Evolutionary conservation across 2,797 vertebrate species (phyloP), one percentile per base, ranked within the genome.

Genomic region (Psittacula echo): DNA sequence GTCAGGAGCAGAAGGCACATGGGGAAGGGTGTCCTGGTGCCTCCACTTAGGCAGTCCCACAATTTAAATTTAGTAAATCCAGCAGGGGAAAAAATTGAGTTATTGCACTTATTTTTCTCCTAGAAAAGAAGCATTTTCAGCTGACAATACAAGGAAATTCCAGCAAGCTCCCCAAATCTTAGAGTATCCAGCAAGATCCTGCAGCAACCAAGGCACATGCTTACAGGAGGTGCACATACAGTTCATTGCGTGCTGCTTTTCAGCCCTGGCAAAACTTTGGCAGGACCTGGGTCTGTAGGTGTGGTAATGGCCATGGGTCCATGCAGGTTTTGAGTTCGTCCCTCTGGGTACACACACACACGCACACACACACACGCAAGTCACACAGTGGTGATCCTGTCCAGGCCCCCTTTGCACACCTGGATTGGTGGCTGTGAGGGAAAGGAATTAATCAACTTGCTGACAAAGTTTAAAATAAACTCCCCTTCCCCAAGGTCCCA

Each of bases 231-330:
- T 50, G 21, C 26, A 8, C 39, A 11, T 0, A 2, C 24, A 12
- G 11, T 8, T 85, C 30, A 12, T 5, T 0, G 0, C 0, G 2
- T 24, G 56, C 68, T 80, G 48, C 48, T 32, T 80, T 81, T n/a
- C n/a, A 65, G 64, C 22, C 58, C 64, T 18, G 45, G 13, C 7
- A 29, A 37, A 85, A 26, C 51, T 56, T 44, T 3, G 0, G 42
- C 65, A 51, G 48, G 37, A 66, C 22, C 21, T 1, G 7, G 58
- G 6, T 27, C 54, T n/a, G 48, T 1, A 3, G 23, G 22, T 22
- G 41, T 0, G 1, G 62, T 2, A 4, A 24, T 18, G 37, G 68
- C 64, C 79, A 29, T 0, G 2, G n/a, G 11, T 47, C 58, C 3
- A 0, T 1, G 21, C 5, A 13, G n/a, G 79, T 60, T 23, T 0